Evolutionary conservation across 1,140 invertebrate genomes (phyloP), one percentile per base, ranked within the genome.

Genomic region (Elysia chlorotica): DNA sequence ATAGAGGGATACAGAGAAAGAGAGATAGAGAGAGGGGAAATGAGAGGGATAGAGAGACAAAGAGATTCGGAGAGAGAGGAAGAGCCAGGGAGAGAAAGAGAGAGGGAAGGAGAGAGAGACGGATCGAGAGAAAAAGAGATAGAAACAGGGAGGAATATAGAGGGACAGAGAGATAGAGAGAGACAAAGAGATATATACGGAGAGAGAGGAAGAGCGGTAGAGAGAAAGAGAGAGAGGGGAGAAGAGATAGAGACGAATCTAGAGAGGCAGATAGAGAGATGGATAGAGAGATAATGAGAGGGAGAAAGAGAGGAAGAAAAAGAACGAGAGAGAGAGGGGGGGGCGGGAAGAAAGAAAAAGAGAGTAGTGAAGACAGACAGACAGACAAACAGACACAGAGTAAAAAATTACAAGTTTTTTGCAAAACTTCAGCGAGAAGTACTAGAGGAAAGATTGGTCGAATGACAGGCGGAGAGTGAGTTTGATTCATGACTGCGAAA

Each of bases 121-220:
- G n/a, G 41, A 48, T 48, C 10, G 41, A 48, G 10, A 48, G 41
- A 48, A 48, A 48, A 48, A 48, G 41, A 48, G n/a, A 48, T 14
- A 48, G 91, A 93, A 74, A 92, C 90, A 37, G 91, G 90, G 17
- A 91, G 92, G n/a, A n/a, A 30, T 14, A 62, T 38, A 31, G 73
- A 95, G 96, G 17, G 96, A 94, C 31, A 96, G 89, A 37, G 96
- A 90, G 83, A 96, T 96, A 19, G 94, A 95, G 84, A 94, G 92
- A 21, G 94, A 94, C 4, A 93, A 95, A 3, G 94, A 93, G 79
- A 96, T 95, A 79, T 92, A 94, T 23, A 96, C 88, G 63, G 93
- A 89, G 17, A 63, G 67, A 37, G 68, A 78, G 72, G 5, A 70
- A 74, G 25, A 70, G 71, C 48, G 76, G 67, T 31, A 62, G 25